Base-by-base conservation (phyloP, 2,113 vertebrate species). In the Myrmecophaga tridactyla region DNA sequence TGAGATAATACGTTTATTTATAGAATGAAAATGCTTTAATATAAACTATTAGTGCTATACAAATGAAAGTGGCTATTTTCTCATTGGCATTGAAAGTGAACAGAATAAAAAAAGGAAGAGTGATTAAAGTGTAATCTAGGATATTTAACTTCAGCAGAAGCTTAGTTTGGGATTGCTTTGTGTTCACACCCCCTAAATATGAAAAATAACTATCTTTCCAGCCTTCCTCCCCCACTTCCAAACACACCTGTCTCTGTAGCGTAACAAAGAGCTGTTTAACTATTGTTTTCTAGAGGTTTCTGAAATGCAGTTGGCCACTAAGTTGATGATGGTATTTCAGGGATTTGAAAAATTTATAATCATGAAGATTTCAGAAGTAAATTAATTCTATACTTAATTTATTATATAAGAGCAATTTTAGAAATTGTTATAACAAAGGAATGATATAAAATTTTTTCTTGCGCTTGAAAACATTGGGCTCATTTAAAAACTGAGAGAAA, bases 261-360 rank as follows among this genome's bases (percentile, higher is more conserved):
- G 67, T 85, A 75, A 89, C 60, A 88, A 76, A 89, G 89, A 97
- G 41, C 91, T 96, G 1, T 90, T 96, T 95, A 92, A 95, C 51
- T 76, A 46, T n/a, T 62, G 9, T 92, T 95, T 96, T 76, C 53
- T 31, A n/a, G 29, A 86, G 77, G 83, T 89, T 95, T 96, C 77
- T 96, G 89, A 95, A 96, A 77, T 88, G 81, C 46, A 87, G 8
- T 81, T 51, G 48, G 81, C 56, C 39, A 82, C 31, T 76, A 92
- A 96, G 92, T 94, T 36, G 90, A 88, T 84, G 36, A 2, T 94
- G 81, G 60, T 96, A 97, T 96, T 96, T 78, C 25, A 85, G 72
- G 67, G 95, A 94, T 96, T 94, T 94, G 72, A 96, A 96, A 95
- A 89, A 82, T 92, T 69, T 96, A 65, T 85, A 90, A 87, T 60